A percentile compares a stretch with the other conserved stretches of the same genome.
These are phyloP conservation scores for Trypoxylon attenuatum DNA, from an alignment of 2,888 invertebrate genomes.

Conservation along the genomic window DNA sequence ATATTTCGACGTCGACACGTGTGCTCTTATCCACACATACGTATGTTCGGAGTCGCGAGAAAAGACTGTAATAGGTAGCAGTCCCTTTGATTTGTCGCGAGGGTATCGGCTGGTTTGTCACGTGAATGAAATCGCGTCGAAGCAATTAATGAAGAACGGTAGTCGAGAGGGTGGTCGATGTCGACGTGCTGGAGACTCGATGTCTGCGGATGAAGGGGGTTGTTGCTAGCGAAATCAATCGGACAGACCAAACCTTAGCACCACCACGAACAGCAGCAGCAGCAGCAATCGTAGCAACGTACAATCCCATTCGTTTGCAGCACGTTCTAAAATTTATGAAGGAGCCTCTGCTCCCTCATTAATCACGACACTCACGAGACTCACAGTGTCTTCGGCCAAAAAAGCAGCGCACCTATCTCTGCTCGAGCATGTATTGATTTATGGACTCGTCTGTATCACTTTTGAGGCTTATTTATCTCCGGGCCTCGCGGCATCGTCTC, in stretches of 20 bases:
- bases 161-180: too few relatives aligned
- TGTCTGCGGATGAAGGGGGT: neutral
- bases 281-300: constrained; percentile 6
- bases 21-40: too few relatives aligned
- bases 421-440: constrained; percentile 32
- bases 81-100: too few relatives aligned
- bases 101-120: too few relatives aligned
- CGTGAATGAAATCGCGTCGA: too few relatives aligned
- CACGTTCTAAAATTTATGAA: constrained; percentile 54
- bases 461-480: constrained; percentile 12
- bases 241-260: neutral
- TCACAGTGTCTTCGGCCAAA: constrained; percentile 30
- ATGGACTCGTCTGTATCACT: constrained; percentile 25
- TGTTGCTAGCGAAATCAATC: constrained; percentile 8
- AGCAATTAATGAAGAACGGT: too few relatives aligned
- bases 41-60: too few relatives aligned
- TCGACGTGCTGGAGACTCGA: too few relatives aligned
- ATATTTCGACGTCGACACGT: too few relatives aligned
- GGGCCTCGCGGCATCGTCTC: neutral
- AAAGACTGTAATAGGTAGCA: too few relatives aligned
- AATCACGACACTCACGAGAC: constrained; percentile 43
- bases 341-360: constrained; percentile 42
- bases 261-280: too few relatives aligned
- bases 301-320: constrained; percentile 39
- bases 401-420: constrained; percentile 24